A percentile compares a stretch with the other conserved stretches of the same genome.
Evolutionary conservation across 2,797 vertebrate species (phyloP).

Genomic region (Fundulus diaphanus): DNA sequence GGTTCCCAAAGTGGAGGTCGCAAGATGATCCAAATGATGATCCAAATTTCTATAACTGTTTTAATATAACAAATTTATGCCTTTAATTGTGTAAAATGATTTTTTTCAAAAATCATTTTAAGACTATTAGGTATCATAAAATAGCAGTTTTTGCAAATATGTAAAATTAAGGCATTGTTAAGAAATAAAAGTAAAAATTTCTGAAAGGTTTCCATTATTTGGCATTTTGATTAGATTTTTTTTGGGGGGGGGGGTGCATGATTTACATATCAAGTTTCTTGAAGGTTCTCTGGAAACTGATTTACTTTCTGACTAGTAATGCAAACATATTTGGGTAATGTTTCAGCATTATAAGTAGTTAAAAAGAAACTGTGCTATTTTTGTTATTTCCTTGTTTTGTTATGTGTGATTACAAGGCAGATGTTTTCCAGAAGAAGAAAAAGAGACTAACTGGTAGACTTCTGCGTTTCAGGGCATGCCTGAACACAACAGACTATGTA

Average conservation of each 20-base stretch:
- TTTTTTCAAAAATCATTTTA: no score
- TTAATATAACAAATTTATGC: no score
- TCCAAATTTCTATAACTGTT: no score
- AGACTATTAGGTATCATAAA: no score
- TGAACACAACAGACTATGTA: constrained; percentile 52
- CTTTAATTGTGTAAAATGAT: no score
- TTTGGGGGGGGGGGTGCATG: no score
- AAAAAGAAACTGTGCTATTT: neutral
- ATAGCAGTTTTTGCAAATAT: no score
- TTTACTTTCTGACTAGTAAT: neutral
- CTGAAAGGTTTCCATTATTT: neutral
- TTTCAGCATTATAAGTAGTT: neutral
- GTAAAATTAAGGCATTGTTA: no score
- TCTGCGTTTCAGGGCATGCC: constrained; percentile 57
- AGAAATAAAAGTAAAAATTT: neutral
- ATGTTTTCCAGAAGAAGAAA: constrained; percentile 9
- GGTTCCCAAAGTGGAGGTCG: no score
- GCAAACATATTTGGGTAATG: neutral
- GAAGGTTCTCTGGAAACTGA: neutral
- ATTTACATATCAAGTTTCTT: neutral
- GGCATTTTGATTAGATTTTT: neutral
- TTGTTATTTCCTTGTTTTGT: neutral
- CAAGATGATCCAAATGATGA: no score
- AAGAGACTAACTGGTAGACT: constrained; percentile 44
- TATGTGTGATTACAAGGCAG: constrained; percentile 13